Conservation (phyloP, 2,113 vertebrate genomes). For the Peromyscus californicus region DNA sequence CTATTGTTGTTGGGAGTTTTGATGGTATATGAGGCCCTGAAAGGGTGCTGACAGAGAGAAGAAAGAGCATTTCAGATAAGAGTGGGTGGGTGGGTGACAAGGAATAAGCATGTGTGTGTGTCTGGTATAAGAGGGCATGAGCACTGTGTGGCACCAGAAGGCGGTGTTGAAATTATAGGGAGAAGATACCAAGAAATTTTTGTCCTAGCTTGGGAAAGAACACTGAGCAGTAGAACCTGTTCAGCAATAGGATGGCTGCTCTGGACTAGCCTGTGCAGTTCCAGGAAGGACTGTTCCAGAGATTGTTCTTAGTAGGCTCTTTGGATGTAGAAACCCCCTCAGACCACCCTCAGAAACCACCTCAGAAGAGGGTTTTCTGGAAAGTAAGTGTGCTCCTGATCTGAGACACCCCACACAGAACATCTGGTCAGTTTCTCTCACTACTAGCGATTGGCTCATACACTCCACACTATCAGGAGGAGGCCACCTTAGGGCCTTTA, state of each 20-base stretch:
- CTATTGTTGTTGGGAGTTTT: background rate
- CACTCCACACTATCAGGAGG: background rate
- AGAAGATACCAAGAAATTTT: background rate
- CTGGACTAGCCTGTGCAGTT: background rate
- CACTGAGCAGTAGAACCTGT: slow-evolving; percentile 20
- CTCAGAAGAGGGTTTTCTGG: slow-evolving; percentile 34
- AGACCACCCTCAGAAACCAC: background rate
- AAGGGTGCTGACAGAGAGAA: slow-evolving; percentile 13
- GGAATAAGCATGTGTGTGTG: background rate
- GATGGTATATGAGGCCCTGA: slow-evolving; percentile 11
- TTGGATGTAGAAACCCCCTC: slow-evolving; percentile 19
- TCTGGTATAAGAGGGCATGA: slow-evolving; percentile 4
- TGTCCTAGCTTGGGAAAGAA: background rate
- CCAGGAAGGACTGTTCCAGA: background rate
- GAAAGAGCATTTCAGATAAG: slow-evolving; percentile 8
- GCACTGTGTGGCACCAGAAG: background rate
- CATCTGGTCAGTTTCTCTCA: background rate
- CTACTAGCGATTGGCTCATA: background rate
- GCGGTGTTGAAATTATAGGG: background rate
- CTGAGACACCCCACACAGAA: background rate
- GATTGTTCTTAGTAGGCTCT: slow-evolving; percentile 1
- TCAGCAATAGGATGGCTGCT: slow-evolving; percentile 33
- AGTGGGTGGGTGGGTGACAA: background rate
- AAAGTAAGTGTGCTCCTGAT: background rate
- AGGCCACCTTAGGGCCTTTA: background rate